A percentile compares a stretch with the other conserved stretches of the same genome.
These are phyloP conservation scores for Echiichthys vipera DNA, from an alignment of 2,797 vertebrate species.

Conservation along the genomic window DNA sequence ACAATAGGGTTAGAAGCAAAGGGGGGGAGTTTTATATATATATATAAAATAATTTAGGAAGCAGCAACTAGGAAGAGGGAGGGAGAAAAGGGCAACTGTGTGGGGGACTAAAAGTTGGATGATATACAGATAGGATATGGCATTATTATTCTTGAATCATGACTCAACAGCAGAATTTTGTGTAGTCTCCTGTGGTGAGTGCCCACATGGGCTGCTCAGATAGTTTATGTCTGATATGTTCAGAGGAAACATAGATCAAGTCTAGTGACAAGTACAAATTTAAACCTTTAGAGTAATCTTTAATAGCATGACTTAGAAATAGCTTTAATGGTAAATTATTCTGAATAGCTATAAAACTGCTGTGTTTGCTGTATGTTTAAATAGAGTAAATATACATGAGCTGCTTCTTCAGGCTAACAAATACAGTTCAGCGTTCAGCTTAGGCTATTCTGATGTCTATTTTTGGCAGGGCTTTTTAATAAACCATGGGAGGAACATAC, in stretches of 20 bases:
- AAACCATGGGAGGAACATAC: slow-evolving; percentile 52
- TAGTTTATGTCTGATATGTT: slow-evolving; percentile 18
- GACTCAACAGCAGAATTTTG: slow-evolving; percentile 22
- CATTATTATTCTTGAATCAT: slow-evolving; percentile 45
- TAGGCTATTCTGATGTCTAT: slow-evolving; percentile 53
- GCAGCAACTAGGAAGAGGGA: no score
- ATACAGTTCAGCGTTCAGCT: slow-evolving; percentile 39
- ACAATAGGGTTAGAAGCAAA: not conserved
- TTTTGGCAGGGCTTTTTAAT: slow-evolving; percentile 62
- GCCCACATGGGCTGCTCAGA: slow-evolving; percentile 14
- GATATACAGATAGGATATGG: not conserved
- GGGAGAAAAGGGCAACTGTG: not conserved
- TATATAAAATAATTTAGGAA: no score
- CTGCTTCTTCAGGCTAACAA: slow-evolving; percentile 14
- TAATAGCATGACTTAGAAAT: not conserved
- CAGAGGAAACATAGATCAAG: slow-evolving; percentile 5
- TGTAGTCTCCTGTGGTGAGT: slow-evolving; percentile 15
- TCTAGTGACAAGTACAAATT: not conserved
- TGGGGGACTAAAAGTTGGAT: slow-evolving; percentile 3
- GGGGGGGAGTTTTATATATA: no score
- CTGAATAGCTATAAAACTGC: slow-evolving; percentile 13
- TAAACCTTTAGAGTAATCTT: not conserved
- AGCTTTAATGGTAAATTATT: not conserved
- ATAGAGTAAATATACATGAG: slow-evolving; percentile 57
- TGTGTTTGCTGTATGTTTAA: slow-evolving; percentile 24